These are phyloP conservation scores for Mechanitis messenoides DNA, from an alignment of 2,888 invertebrate genomes.

Conservation along the genomic window DNA sequence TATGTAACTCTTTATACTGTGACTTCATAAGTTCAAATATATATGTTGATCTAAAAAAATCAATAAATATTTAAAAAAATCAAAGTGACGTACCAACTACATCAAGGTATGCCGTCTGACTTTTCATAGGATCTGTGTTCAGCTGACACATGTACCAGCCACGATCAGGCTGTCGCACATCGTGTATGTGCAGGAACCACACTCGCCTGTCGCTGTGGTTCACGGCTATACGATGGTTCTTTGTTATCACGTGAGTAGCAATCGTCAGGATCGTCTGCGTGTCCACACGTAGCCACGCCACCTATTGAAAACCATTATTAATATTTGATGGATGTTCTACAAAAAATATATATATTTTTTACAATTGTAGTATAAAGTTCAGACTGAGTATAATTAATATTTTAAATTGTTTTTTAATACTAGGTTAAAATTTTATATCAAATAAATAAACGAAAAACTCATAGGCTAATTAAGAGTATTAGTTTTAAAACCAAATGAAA, in stretches of 20 bases:
- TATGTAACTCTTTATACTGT: too few relatives aligned
- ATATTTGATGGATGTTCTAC: background rate
- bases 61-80: too few relatives aligned
- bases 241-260: constrained; percentile 92
- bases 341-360: background rate
- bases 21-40: too few relatives aligned
- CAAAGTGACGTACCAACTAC: constrained; percentile 82
- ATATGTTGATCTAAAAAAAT: too few relatives aligned
- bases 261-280: constrained; percentile 95
- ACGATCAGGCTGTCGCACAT: constrained; percentile 88
- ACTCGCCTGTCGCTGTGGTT: constrained; percentile 90
- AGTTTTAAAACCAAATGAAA: background rate
- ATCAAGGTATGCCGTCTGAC: constrained; percentile 90
- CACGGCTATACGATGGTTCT: constrained; percentile 91
- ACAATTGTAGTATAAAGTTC: too few relatives aligned
- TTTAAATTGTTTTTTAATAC: too few relatives aligned
- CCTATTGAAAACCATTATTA: constrained; percentile 64
- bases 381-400: too few relatives aligned
- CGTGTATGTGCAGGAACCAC: constrained; percentile 91
- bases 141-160: constrained; percentile 97
- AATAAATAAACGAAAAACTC: too few relatives aligned
- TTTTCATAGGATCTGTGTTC: constrained; percentile 95
- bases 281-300: constrained; percentile 93
- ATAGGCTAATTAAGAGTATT: background rate
- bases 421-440: too few relatives aligned